Evolutionary conservation across 2,113 vertebrate genomes (phyloP).

Genomic region (Dromiciops gliroides): DNA sequence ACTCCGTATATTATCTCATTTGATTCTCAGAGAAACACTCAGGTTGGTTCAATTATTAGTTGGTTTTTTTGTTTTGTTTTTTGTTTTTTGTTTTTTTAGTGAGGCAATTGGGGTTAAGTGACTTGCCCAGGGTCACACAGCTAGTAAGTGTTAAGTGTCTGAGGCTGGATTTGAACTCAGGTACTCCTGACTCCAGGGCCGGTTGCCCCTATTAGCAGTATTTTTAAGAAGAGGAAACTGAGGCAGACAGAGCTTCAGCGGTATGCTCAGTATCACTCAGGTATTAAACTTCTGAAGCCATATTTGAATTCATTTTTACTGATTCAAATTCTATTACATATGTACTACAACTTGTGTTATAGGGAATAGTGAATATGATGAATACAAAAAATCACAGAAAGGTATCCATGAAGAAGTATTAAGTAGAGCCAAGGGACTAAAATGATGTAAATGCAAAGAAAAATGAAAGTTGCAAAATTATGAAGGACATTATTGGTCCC

Average conservation of each 20-base stretch:
- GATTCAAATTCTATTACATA: background rate
- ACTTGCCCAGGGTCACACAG: background rate
- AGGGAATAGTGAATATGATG: background rate
- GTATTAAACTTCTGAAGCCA: too few species aligned
- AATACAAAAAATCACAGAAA: background rate
- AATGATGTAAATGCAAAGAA: background rate
- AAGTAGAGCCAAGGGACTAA: background rate
- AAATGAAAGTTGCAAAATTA: background rate
- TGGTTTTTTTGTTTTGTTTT: too few species aligned
- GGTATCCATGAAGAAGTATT: background rate
- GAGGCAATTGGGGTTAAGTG: background rate
- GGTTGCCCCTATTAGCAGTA: too few species aligned
- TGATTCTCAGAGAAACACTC: background rate
- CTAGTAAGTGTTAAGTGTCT: too few species aligned
- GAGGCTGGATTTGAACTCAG: background rate
- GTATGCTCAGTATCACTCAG: too few species aligned
- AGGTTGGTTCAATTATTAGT: background rate
- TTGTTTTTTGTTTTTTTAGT: too few species aligned
- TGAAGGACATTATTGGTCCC: fast-evolving
- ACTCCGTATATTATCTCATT: background rate
- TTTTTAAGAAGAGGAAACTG: too few species aligned
- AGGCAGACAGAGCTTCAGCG: too few species aligned
- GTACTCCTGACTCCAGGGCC: too few species aligned
- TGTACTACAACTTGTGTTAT: background rate
- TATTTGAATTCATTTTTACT: too few species aligned